A percentile compares a stretch with the other conserved stretches of the same genome.
Conservation (phyloP, 2,113 vertebrate species). For the Halichoeres trimaculatus region DNA sequence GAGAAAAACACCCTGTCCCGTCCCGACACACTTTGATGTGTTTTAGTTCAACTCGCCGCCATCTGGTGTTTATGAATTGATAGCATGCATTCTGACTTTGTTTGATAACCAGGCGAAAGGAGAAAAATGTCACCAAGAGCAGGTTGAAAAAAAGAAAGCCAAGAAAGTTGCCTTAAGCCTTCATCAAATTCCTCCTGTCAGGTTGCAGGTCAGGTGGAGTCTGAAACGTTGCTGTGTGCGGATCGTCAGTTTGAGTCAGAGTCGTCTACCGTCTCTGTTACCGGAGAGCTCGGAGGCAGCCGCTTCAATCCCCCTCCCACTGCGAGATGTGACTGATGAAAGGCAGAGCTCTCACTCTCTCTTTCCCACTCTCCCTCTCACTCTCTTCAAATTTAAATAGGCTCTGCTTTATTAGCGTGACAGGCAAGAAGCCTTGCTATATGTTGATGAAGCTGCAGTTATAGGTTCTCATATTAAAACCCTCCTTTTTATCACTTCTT, state of each 20-base stretch:
- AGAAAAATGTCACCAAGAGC: neutral
- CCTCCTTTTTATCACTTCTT: conserved; percentile 5
- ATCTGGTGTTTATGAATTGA: conserved; percentile 41
- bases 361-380: conserved; percentile 8
- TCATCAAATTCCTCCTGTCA: conserved; percentile 28
- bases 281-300: conserved; percentile 61
- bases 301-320: conserved; percentile 60
- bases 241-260: conserved; percentile 44
- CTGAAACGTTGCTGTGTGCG: conserved; percentile 29
- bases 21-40: conserved; percentile 25
- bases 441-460: conserved; percentile 42
- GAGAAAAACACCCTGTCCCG: conserved; percentile 29
- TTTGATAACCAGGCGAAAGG: neutral
- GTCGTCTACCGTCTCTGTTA: conserved; percentile 66
- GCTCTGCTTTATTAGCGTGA: conserved; percentile 26
- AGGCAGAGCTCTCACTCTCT: conserved; percentile 29
- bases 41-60: conserved; percentile 52
- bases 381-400: conserved; percentile 3
- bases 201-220: conserved; percentile 54
- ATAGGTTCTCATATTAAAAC: conserved; percentile 29
- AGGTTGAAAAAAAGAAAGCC: neutral
- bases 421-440: conserved; percentile 1
- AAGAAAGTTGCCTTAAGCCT: conserved; percentile 51
- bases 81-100: conserved; percentile 30
- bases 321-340: conserved; percentile 69